These are phyloP conservation scores for Chrysaora quinquecirrha DNA, from an alignment of 30 jellyfish, hydroid and myxozoan species.

Conservation along the genomic window DNA sequence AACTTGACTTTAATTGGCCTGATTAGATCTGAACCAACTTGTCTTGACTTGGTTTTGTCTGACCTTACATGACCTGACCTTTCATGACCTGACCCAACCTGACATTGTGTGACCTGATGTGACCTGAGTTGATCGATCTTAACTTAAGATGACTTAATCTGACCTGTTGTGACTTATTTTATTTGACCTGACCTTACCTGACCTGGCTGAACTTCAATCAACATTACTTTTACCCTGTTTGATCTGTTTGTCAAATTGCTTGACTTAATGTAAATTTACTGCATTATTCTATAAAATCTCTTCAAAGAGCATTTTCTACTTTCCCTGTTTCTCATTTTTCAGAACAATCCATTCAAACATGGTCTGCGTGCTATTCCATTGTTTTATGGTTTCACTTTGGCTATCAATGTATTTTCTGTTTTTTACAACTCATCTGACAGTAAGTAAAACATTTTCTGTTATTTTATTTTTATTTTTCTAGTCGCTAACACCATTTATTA, in stretches of 20 bases:
- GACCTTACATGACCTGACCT: not conserved
- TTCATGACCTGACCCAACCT: not conserved
- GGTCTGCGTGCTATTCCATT: slow-evolving; percentile 85
- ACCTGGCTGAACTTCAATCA: not conserved
- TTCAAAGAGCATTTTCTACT: no score
- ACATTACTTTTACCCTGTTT: not conserved
- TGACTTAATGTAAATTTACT: not conserved
- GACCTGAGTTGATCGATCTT: not conserved
- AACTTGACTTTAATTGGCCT: slow-evolving; percentile 1
- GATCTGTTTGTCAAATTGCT: not conserved
- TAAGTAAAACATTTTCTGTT: slow-evolving; percentile 68
- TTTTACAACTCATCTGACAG: slow-evolving; percentile 80
- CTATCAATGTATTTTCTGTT: slow-evolving; percentile 80
- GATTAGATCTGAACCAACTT: not conserved
- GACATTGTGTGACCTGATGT: not conserved
- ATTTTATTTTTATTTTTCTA: slow-evolving; percentile 41
- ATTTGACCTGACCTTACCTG: not conserved
- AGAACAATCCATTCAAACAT: slow-evolving; percentile 82
- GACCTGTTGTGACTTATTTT: not conserved
- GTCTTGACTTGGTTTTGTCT: not conserved
- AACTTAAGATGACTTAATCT: not conserved
- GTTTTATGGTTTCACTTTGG: slow-evolving; percentile 71
- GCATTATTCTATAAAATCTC: no score
- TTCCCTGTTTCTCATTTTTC: no score
- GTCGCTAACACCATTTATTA: slow-evolving; percentile 42